Conservation (phyloP, 2,888 invertebrate genomes). For the Scaptomyza tumidula region DNA sequence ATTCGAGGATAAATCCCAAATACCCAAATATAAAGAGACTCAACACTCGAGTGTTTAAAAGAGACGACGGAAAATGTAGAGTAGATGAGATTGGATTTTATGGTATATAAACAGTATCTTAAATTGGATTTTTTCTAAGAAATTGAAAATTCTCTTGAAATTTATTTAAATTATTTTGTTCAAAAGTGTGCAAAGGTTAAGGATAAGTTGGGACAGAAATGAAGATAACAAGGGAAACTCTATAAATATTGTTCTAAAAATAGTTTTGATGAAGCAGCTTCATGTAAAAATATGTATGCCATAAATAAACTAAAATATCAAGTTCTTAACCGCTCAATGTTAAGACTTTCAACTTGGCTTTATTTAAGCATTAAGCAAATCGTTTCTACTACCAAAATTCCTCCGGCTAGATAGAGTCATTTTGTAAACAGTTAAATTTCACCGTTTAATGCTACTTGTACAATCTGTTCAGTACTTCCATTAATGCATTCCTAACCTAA, state of each 20-base stretch:
- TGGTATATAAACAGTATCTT: slow-evolving; percentile 6
- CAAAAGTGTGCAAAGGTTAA: neutral
- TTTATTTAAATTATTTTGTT: neutral
- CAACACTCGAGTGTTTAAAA: slow-evolving; percentile 3
- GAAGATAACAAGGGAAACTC: neutral
- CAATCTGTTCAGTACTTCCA: slow-evolving; percentile 40
- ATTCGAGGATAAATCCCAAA: neutral
- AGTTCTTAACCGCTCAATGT: no score
- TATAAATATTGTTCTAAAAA: no score
- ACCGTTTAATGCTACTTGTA: slow-evolving; percentile 21
- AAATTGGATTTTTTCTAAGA: neutral
- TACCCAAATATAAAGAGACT: slow-evolving; percentile 2
- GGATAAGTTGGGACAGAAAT: neutral
- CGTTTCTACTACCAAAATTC: neutral
- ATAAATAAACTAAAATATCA: no score
- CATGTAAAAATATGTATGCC: no score
- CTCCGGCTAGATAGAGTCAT: slow-evolving; percentile 19
- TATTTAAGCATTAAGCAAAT: neutral
- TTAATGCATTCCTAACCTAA: slow-evolving; percentile 64
- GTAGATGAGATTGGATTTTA: slow-evolving; percentile 3
- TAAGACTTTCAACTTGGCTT: neutral
- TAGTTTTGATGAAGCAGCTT: no score
- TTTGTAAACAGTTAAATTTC: slow-evolving; percentile 18
- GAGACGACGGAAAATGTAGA: slow-evolving; percentile 1
- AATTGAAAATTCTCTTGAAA: slow-evolving; percentile 4